These are phyloP conservation scores for Phycodurus eques DNA, from an alignment of 2,113 vertebrate species.

Conservation along the genomic window DNA sequence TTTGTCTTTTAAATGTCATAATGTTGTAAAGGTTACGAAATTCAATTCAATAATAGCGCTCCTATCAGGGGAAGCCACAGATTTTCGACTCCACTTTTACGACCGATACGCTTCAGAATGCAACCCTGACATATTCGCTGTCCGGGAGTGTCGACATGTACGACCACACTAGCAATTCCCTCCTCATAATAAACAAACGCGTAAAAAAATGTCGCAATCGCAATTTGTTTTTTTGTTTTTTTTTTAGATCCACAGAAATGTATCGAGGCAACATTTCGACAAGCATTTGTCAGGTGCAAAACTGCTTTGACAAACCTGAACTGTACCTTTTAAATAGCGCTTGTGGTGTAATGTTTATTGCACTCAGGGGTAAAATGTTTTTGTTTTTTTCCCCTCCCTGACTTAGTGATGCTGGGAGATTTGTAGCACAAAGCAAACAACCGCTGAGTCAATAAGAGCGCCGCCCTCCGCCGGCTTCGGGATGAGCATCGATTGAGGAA, in stretches of 20 bases:
- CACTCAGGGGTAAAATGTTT: background rate
- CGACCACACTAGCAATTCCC: background rate
- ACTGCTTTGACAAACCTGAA: conserved; percentile 33
- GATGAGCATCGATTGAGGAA: conserved; percentile 57
- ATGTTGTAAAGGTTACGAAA: too few relatives aligned
- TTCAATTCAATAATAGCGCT: too few relatives aligned
- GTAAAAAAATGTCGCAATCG: background rate
- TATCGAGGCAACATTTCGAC: background rate
- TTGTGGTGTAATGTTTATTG: conserved; percentile 18
- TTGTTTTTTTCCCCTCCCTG: conserved; percentile 3
- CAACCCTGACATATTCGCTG: too few relatives aligned
- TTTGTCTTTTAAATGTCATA: too few relatives aligned
- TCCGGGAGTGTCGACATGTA: background rate
- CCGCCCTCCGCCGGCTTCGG: conserved; percentile 38
- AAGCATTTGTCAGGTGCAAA: conserved; percentile 5
- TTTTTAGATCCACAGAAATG: background rate
- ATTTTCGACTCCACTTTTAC: too few relatives aligned
- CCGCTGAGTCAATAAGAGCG: conserved; percentile 57
- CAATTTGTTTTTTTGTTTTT: background rate
- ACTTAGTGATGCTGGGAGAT: conserved; percentile 20
- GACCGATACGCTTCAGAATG: too few relatives aligned
- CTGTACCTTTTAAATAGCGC: background rate
- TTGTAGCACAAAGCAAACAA: conserved; percentile 60
- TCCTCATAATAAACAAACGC: background rate
- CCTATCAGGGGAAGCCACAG: too few relatives aligned